Conservation (phyloP, 2,888 invertebrate species). For the Metacarcinus magister region DNA sequence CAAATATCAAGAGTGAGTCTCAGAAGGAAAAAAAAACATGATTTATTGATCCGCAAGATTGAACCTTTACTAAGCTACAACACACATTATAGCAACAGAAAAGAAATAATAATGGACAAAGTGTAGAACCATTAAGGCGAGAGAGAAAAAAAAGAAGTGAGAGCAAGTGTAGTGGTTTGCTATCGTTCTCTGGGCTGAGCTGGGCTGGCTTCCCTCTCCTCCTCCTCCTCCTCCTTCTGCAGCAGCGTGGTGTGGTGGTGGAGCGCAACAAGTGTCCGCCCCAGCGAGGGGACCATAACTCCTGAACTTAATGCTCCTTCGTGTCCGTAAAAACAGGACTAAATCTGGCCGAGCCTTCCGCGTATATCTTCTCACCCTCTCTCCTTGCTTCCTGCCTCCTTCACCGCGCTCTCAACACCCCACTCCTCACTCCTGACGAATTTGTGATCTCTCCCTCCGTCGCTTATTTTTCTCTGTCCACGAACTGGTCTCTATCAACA, state of each 20-base stretch:
- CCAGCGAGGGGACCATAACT: constrained; percentile 63
- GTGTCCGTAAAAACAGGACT: constrained; percentile 63
- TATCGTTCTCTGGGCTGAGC: background rate
- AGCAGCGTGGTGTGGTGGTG: constrained; percentile 10
- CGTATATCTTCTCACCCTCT: constrained; percentile 49
- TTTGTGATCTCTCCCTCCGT: constrained; percentile 40
- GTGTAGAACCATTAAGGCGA: background rate
- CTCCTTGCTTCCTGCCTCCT: constrained; percentile 15
- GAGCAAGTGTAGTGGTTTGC: background rate
- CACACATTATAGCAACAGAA: background rate
- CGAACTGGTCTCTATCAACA: background rate
- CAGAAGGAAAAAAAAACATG: background rate
- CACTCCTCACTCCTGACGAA: background rate
- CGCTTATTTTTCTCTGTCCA: background rate
- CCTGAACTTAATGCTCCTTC: constrained; percentile 64
- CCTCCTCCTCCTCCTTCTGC: background rate
- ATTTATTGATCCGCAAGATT: background rate
- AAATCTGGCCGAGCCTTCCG: constrained; percentile 53
- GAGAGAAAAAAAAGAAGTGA: background rate
- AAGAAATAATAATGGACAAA: background rate
- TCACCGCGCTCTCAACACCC: background rate
- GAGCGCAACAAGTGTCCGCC: constrained; percentile 62
- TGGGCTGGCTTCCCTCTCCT: background rate
- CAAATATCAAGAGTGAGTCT: background rate
- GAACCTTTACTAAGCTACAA: background rate